Evolutionary conservation across 2,888 invertebrate species (phyloP).

Genomic region (Caenorhabditis uteleia): DNA sequence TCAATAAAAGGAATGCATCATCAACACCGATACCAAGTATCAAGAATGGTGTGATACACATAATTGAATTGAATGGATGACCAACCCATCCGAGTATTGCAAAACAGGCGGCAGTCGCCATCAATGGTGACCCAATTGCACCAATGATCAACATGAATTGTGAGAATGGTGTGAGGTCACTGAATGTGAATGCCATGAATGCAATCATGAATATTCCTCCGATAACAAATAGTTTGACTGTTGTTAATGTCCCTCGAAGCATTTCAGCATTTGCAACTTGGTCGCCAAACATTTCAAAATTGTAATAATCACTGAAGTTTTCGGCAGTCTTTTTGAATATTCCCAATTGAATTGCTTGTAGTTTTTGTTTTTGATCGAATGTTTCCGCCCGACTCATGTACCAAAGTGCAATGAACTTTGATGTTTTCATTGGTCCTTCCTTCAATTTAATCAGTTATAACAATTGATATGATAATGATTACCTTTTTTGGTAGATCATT

Average conservation of each 20-base stretch:
- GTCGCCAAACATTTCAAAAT: conserved; percentile 62
- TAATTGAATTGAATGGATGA: conserved; percentile 52
- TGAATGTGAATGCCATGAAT: conserved; percentile 60
- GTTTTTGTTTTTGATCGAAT: conserved; percentile 37
- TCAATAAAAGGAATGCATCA: conserved; percentile 54
- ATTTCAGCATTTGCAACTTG: conserved; percentile 66
- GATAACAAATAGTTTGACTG: conserved; percentile 57
- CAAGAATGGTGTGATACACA: conserved; percentile 58
- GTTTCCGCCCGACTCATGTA: conserved; percentile 56
- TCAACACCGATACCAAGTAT: conserved; percentile 59
- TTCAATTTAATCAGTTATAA: conserved; percentile 12
- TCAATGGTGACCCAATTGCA: conserved; percentile 47
- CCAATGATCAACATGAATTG: conserved; percentile 42
- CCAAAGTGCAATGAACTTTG: conserved; percentile 58
- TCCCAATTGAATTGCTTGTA: conserved; percentile 54
- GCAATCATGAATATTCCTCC: conserved; percentile 53
- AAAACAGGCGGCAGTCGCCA: conserved; percentile 45
- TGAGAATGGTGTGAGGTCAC: conserved; percentile 46
- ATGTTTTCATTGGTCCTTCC: conserved; percentile 51
- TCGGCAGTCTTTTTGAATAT: conserved; percentile 46
- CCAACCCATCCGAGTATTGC: conserved; percentile 53
- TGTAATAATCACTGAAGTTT: conserved; percentile 47
- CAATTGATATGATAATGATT: background rate
- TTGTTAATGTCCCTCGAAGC: conserved; percentile 57
- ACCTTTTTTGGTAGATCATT: conserved; percentile 1